Evolutionary conservation across 2,797 vertebrate genomes (phyloP), one percentile per base, ranked within the genome.

Genomic region (Sebastes minor): DNA sequence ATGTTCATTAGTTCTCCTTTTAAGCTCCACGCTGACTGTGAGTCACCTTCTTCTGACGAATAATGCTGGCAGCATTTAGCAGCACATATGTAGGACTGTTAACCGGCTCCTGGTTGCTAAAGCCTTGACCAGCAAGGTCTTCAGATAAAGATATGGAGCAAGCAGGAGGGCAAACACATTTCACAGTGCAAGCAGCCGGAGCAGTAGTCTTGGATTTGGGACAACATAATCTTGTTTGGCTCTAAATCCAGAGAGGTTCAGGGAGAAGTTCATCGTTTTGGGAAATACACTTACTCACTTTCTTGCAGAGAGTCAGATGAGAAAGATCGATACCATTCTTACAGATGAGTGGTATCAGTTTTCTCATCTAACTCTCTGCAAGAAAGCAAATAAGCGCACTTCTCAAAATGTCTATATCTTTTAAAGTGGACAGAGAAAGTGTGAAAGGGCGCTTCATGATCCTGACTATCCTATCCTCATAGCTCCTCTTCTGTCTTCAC

Each of bases 401-500:
- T 27, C 61, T n/a, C 35, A 71, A 60, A 55, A 64, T 62, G 60
- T 76, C 42, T 22, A 60, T 38, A 12, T n/a, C 22, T 46, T 25
- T 12, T n/a, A 23, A 76, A 56, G 12, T 57, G 12, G 22, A 80
- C 18, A 5, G n/a, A 78, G 11, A 20, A 4, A 20, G 7, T n/a
- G 22, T 32, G 22, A 23, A 33, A 78, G 25, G 3, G 18, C 20
- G 32, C 8, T 33, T 27, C 70, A 59, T 25, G 30, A 69, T 59
- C 18, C 16, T 4, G 7, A 35, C 59, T 12, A 5, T 22, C 22
- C 7, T 7, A 0, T 18, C 62, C 66, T 96, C 91, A 95, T 76
- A 90, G 79, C 35, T 95, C 88, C 8, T 94, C 94, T 35, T 94
- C 93, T 0, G 66, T 87, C 86, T 94, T 96, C 86, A 95, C 94